Evolutionary conservation across 2,797 vertebrate genomes (phyloP).

Genomic region (Sebastes diaconus): DNA sequence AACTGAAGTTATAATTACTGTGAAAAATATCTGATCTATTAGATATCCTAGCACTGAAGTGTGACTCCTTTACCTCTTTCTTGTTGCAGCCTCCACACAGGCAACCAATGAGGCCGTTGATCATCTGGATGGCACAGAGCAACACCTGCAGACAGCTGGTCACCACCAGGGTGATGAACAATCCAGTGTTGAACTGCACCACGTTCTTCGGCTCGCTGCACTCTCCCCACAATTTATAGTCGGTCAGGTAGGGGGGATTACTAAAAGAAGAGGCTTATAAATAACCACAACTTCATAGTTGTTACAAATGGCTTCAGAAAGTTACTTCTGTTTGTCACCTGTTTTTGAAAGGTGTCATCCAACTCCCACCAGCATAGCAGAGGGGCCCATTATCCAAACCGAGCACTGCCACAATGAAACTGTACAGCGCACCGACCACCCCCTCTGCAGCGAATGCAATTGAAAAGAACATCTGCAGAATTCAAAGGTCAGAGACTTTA

Average conservation of each 20-base stretch:
- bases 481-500: neutral
- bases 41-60: neutral
- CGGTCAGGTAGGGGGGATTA: conserved; percentile 50
- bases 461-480: conserved; percentile 83
- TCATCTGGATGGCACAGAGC: conserved; percentile 76
- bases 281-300: neutral
- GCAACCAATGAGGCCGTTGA: conserved; percentile 82
- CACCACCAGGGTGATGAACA: conserved; percentile 77
- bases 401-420: conserved; percentile 67
- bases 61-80: conserved; percentile 47
- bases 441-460: conserved; percentile 78
- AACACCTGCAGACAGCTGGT: conserved; percentile 66
- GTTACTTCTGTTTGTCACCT: conserved; percentile 41
- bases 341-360: conserved; percentile 60
- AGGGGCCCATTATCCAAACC: conserved; percentile 77
- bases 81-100: conserved; percentile 75
- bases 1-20: neutral
- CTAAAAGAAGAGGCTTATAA: conserved; percentile 44
- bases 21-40: neutral
- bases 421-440: conserved; percentile 73
- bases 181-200: conserved; percentile 75
- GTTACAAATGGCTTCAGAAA: neutral
- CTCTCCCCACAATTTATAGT: neutral
- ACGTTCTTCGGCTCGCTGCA: conserved; percentile 72
- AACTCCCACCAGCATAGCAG: neutral